phyloP scores from a whole-genome alignment of 2,797 vertebrate species.

The Anguilla marmorata region DNA sequence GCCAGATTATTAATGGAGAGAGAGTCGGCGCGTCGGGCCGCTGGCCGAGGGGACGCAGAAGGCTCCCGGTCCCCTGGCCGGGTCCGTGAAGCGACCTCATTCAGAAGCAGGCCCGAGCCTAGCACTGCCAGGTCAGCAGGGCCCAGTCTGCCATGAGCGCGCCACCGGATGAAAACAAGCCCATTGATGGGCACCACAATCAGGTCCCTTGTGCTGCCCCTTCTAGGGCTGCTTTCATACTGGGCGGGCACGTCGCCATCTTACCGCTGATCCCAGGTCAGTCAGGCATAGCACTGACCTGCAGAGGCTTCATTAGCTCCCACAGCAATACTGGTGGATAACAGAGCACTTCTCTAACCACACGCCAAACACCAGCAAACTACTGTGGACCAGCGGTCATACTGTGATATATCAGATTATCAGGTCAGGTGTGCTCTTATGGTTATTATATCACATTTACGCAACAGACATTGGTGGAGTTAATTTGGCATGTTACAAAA shows the following conservation, averaged over 20 bases:
- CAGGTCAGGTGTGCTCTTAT: too few species aligned
- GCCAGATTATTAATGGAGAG: conserved; percentile 3
- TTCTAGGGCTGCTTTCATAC: neutral
- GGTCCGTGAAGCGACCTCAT: conserved; percentile 14
- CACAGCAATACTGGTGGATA: neutral
- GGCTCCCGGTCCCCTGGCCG: neutral
- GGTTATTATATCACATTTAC: neutral
- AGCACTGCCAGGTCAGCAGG: conserved; percentile 1
- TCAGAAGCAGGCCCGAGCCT: conserved; percentile 14
- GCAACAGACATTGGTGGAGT: neutral
- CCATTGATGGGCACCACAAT: conserved; percentile 24
- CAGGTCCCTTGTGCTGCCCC: neutral
- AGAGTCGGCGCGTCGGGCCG: neutral
- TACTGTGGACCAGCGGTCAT: neutral
- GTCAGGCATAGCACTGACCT: neutral
- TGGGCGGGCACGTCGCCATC: neutral
- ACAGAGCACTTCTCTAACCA: neutral
- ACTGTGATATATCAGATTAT: neutral
- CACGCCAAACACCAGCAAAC: neutral
- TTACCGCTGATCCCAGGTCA: neutral
- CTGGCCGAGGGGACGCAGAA: neutral
- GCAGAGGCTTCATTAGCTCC: neutral
- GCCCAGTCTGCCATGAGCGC: conserved; percentile 29
- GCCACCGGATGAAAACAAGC: conserved; percentile 25
- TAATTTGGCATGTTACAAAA: neutral